Evolutionary conservation across 2,888 invertebrate genomes (phyloP).

Genomic region (Ptilodon capucinus): DNA sequence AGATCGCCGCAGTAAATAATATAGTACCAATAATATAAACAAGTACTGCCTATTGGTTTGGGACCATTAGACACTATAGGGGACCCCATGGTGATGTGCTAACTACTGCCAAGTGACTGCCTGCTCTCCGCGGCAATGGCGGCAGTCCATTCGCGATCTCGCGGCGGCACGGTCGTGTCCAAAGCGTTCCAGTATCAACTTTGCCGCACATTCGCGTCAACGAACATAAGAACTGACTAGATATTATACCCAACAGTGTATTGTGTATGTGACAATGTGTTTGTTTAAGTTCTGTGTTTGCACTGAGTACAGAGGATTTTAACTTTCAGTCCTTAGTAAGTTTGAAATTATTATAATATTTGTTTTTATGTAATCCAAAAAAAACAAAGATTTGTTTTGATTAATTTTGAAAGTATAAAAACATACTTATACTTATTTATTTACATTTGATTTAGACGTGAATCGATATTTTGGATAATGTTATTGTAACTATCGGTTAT

Average conservation of each 20-base stretch:
- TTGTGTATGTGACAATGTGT: conserved; percentile 33
- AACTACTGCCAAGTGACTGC: background rate
- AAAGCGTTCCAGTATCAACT: background rate
- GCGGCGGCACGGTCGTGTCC: background rate
- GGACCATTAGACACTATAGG: too few relatives aligned
- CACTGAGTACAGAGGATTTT: conserved; percentile 26
- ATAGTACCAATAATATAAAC: too few relatives aligned
- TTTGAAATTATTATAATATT: background rate
- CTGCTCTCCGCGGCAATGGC: background rate
- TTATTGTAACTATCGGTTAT: too few relatives aligned
- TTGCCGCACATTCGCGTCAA: background rate
- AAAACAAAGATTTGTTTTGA: too few relatives aligned
- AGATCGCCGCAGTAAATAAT: too few relatives aligned
- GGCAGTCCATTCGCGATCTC: background rate
- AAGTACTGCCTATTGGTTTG: too few relatives aligned
- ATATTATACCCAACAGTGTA: conserved; percentile 11
- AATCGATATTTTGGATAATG: too few relatives aligned
- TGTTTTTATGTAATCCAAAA: background rate
- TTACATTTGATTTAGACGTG: too few relatives aligned
- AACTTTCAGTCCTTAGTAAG: conserved; percentile 30
- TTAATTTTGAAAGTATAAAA: too few relatives aligned
- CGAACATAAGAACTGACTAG: background rate
- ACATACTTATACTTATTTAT: too few relatives aligned
- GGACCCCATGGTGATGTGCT: background rate
- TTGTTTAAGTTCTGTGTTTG: conserved; percentile 33